Percentiles rank a stretch among this genome's conserved stretches.
Conservation (phyloP, 2,888 invertebrate genomes). For the Drosophila nigritarsus region DNA sequence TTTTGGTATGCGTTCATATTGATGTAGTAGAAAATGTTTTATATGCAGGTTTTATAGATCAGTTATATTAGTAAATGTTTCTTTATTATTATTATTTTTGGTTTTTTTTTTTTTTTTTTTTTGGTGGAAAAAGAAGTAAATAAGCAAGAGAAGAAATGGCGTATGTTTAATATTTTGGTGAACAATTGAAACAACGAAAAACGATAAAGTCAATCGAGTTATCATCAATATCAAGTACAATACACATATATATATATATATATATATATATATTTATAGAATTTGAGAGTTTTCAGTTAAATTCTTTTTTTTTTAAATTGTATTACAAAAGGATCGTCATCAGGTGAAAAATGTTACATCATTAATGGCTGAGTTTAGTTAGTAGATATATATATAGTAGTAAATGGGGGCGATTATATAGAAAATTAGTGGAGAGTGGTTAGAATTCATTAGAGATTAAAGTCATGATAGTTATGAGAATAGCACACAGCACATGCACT, state of each 20-base stretch:
- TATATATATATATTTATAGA: conserved; percentile 21
- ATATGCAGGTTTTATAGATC: conserved; percentile 63
- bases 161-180: conserved; percentile 80
- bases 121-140: conserved; percentile 77
- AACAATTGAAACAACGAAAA: conserved; percentile 74
- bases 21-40: conserved; percentile 50
- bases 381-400: conserved; percentile 15
- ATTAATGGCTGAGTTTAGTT: conserved; percentile 8
- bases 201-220: conserved; percentile 71
- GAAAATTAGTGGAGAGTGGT: conserved; percentile 41
- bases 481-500: conserved; percentile 42
- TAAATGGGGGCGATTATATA: conserved; percentile 29
- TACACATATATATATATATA: conserved; percentile 18
- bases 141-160: conserved; percentile 82
- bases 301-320: conserved; percentile 16
- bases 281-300: too few species aligned
- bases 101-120: conserved; percentile 1
- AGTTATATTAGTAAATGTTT: conserved; percentile 58
- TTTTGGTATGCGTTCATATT: conserved; percentile 50
- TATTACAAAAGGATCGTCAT: conserved; percentile 32
- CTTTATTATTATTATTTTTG: neutral
- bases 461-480: conserved; percentile 27
- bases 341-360: conserved; percentile 31
- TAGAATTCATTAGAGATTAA: conserved; percentile 40
- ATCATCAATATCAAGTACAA: conserved; percentile 57